phyloP scores from a whole-genome alignment of 2,888 invertebrate species.

The Pheosia gnoma region DNA sequence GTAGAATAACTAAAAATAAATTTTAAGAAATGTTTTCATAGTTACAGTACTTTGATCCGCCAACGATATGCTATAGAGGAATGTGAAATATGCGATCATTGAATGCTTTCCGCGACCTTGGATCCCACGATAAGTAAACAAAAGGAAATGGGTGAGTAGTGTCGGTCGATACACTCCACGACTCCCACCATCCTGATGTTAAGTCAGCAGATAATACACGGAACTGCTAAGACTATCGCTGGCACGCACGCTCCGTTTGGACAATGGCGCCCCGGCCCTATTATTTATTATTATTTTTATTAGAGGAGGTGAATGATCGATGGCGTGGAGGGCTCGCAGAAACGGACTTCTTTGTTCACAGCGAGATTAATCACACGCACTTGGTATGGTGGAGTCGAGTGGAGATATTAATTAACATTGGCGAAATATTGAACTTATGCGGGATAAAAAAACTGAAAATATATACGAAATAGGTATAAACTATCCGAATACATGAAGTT shows the following conservation, averaged over 20 bases:
- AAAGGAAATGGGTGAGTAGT: conserved; percentile 38
- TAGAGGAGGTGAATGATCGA: conserved; percentile 78
- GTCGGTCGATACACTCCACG: conserved; percentile 19
- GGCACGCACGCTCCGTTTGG: conserved; percentile 72
- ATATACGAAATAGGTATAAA: not conserved
- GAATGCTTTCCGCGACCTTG: conserved; percentile 39
- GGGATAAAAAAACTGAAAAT: not conserved
- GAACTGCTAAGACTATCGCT: conserved; percentile 63
- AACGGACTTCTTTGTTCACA: conserved; percentile 76
- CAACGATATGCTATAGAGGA: conserved; percentile 22
- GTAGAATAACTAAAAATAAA: conserved; percentile 5
- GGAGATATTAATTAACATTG: conserved; percentile 73
- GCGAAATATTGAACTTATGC: conserved; percentile 23
- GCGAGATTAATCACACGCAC: conserved; percentile 77
- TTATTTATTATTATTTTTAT: conserved; percentile 83
- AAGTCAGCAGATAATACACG: conserved; percentile 49
- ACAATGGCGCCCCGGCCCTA: conserved; percentile 70
- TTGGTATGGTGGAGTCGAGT: conserved; percentile 66
- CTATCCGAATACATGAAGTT: too few species aligned
- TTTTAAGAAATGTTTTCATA: not conserved
- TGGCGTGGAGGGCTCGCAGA: conserved; percentile 69
- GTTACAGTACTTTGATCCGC: conserved; percentile 6
- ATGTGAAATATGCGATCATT: conserved; percentile 29
- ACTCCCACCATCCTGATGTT: conserved; percentile 38
- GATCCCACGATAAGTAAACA: conserved; percentile 38